Evolutionary conservation across 1,140 invertebrate species (phyloP), one percentile per base, ranked within the genome.

Genomic region (Protaetia brevitarsis): DNA sequence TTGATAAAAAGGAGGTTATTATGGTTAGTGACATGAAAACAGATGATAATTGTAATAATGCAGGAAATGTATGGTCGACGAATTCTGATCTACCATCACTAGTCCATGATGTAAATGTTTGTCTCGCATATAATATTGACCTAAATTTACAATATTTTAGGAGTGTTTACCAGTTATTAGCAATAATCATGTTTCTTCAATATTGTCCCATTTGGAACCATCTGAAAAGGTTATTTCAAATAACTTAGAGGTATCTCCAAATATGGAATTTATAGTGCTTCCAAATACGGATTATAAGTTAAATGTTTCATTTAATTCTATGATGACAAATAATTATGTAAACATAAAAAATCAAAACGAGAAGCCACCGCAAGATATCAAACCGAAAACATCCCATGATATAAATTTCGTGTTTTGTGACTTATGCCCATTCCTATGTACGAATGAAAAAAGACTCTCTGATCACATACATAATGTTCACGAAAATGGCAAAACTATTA

Each of bases 401-500:
- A 66, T 75, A 65, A 59, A 73, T 7, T 76, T 75, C 68, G 73
- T 75, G 61, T 74, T 75, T 2, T 77, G 76, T 45, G 73, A 76
- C 66, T 63, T 74, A 57, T 77, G 76, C 56, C 74, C 74, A 10
- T 77, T 76, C 72, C 65, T 77, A 23, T 76, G 76, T 65, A 74
- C 71, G 5, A 73, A 74, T 66, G 71, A 77, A 41, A 67, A 67
- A 8, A 74, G 74, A 68, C 74, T 77, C 19, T 69, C 68, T 3
- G 72, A 76, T 37, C 76, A 77, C 67, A 68, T 76, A 29, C 66
- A 76, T 62, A 73, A 68, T 60, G 70, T 68, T 3, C 75, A 77
- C 31, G 73, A 73, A 66, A 75, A 72, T 61, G 74, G 74, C 57
- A 71, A 69, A 4, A 56, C 65, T 8, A 65, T 67, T 8, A 76